phyloP scores from a whole-genome alignment of 64 coral and sea anemone species.

The Actinia tenebrosa region DNA sequence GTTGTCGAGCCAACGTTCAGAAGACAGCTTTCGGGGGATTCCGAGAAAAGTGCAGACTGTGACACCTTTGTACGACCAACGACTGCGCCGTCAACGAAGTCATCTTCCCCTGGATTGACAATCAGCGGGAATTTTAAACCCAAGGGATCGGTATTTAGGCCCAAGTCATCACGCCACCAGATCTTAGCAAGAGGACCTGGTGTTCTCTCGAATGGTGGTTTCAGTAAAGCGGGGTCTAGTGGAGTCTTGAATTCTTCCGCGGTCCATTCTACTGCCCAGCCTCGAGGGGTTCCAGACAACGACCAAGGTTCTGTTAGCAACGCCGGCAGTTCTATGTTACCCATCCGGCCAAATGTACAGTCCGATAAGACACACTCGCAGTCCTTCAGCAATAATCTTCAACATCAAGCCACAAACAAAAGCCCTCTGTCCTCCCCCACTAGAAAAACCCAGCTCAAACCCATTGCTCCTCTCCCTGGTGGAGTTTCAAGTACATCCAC shows the following conservation, averaged over 20 bases:
- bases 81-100: constrained; percentile 22
- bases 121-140: constrained; percentile 50
- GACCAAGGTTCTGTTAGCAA: background rate
- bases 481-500: background rate
- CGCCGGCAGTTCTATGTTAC: background rate
- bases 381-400: background rate
- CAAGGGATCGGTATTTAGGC: constrained; percentile 54
- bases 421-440: background rate
- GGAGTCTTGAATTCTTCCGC: background rate
- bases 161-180: constrained; percentile 1
- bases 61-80: constrained; percentile 44
- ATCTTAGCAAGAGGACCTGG: background rate
- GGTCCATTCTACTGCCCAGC: background rate
- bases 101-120: constrained; percentile 33
- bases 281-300: background rate
- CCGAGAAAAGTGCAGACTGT: background rate
- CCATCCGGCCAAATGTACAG: background rate
- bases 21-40: constrained; percentile 4
- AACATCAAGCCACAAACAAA: background rate
- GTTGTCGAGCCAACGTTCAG: constrained; percentile 34
- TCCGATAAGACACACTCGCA: background rate
- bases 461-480: constrained; percentile 30
- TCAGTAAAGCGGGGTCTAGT: background rate
- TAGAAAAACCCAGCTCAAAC: constrained; percentile 17
- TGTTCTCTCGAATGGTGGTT: background rate